Base-by-base conservation (phyloP, 2,113 vertebrate genomes). In the Neopipo cinnamomea region DNA sequence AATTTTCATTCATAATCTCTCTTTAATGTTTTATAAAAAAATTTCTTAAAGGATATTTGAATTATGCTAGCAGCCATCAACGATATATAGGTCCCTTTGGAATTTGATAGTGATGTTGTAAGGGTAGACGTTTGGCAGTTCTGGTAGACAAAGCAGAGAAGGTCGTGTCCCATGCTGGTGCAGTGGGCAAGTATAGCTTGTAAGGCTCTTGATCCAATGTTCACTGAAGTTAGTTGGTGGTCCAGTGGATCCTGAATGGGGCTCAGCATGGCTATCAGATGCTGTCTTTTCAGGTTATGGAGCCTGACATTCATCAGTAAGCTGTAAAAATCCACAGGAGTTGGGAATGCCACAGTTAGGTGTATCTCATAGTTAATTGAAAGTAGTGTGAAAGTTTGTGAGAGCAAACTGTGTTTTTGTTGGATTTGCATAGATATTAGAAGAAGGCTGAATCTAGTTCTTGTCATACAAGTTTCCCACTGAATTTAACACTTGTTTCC, bases 1-100 rank as follows among this genome's bases (percentile, higher is more conserved):
- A 85, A 50, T 88, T 97, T 85, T 88, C 58, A 52, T 85, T 95
- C 82, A 44, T 83, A 58, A 61, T 42, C 24, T 56, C 18, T 72
- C n/a, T 30, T 70, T 22, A 79, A 42, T 82, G 10, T 83, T 76
- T 94, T 93, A 82, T 47, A 56, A 79, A 39, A 68, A 68, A 24
- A 79, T 71, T 90, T 78, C 31, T 75, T 72, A 46, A 81, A 72
- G 49, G 30, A 19, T 91, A n/a, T 53, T 41, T 82, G 18, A 50
- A 77, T 58, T 79, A 17, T 41, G 50, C n/a, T 74, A 80, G 27
- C 47, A 78, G 19, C 9, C 13, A 55, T 27, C 35, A 63, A 15
- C 44, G 39, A 86, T 55, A 67, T 74, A 11, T 22, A 74, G 71
- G 9, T 56, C 20, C 12, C 39, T 78, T 72, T 68, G 37, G 65